Evolutionary conservation across 2,888 invertebrate species (phyloP).

Genomic region (Volucella bombylans): DNA sequence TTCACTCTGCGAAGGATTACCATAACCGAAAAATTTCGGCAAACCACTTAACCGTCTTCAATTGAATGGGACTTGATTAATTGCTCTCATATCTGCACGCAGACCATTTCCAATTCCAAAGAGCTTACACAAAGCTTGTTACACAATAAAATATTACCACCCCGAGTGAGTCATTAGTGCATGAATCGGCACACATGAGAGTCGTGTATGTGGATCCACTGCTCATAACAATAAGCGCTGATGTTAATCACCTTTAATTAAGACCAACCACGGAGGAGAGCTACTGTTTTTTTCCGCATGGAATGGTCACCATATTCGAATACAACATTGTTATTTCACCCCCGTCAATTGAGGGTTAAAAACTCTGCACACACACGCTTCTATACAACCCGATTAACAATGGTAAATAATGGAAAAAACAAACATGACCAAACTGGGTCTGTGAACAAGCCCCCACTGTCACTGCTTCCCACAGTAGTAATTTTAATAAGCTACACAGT

Average conservation of each 20-base stretch:
- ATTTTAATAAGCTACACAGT: constrained; percentile 34
- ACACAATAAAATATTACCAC: constrained; percentile 33
- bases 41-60: no score
- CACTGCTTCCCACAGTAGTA: background rate
- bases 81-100: no score
- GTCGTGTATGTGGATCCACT: constrained; percentile 4
- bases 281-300: constrained; percentile 7
- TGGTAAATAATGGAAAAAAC: constrained; percentile 39
- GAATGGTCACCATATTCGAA: constrained; percentile 10
- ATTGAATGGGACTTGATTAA: no score
- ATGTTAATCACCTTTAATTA: constrained; percentile 67
- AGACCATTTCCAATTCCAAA: no score
- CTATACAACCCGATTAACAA: background rate
- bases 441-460: constrained; percentile 1
- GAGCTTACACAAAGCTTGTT: constrained; percentile 25
- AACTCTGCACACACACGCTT: constrained; percentile 11
- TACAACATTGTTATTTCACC: constrained; percentile 33
- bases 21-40: no score
- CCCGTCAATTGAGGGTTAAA: constrained; percentile 3
- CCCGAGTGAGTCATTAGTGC: constrained; percentile 54
- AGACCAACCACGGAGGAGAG: constrained; percentile 42
- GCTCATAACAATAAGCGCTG: constrained; percentile 45
- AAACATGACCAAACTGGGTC: constrained; percentile 38
- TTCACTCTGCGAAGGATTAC: no score
- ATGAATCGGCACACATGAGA: constrained; percentile 20